phyloP scores from a whole-genome alignment of 1,140 invertebrate species.

The Lasioglossum albipes region DNA sequence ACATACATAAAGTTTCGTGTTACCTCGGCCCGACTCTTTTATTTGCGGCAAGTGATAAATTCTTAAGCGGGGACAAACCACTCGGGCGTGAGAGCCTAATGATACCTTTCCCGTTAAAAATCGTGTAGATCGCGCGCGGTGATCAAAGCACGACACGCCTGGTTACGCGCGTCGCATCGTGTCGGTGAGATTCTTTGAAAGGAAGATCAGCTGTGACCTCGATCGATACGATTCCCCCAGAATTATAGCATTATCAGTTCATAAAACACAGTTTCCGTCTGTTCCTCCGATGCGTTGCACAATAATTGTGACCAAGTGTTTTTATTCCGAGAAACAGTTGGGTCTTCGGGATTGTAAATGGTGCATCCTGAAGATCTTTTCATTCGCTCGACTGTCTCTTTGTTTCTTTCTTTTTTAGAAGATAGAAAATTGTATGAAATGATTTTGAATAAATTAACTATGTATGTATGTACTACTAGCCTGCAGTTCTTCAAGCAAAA shows the following conservation, averaged over 20 bases:
- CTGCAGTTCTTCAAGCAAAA: too few relatives aligned
- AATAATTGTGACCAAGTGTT: too few relatives aligned
- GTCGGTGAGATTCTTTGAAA: slow-evolving; percentile 14
- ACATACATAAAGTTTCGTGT: too few relatives aligned
- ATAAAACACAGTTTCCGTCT: neutral
- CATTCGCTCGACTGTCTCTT: too few relatives aligned
- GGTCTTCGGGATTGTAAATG: too few relatives aligned
- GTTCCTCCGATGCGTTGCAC: too few relatives aligned
- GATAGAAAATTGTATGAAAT: too few relatives aligned
- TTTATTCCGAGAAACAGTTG: too few relatives aligned
- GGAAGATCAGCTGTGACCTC: neutral
- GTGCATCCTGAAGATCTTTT: too few relatives aligned
- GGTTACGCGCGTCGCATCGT: neutral
- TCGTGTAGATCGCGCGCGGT: slow-evolving; percentile 21
- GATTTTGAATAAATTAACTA: too few relatives aligned
- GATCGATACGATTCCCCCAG: neutral
- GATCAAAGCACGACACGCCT: slow-evolving; percentile 12
- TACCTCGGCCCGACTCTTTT: neutral
- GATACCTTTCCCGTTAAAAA: slow-evolving; percentile 9
- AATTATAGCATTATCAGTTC: slow-evolving; percentile 11
- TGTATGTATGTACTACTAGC: too few relatives aligned
- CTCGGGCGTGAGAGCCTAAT: neutral
- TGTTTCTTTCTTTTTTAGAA: too few relatives aligned
- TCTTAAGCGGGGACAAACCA: neutral
- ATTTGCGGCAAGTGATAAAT: slow-evolving; percentile 6